A percentile compares a stretch with the other conserved stretches of the same genome.
These are phyloP conservation scores for Elachura formosa DNA, from an alignment of 2,113 vertebrate species.

Conservation along the genomic window DNA sequence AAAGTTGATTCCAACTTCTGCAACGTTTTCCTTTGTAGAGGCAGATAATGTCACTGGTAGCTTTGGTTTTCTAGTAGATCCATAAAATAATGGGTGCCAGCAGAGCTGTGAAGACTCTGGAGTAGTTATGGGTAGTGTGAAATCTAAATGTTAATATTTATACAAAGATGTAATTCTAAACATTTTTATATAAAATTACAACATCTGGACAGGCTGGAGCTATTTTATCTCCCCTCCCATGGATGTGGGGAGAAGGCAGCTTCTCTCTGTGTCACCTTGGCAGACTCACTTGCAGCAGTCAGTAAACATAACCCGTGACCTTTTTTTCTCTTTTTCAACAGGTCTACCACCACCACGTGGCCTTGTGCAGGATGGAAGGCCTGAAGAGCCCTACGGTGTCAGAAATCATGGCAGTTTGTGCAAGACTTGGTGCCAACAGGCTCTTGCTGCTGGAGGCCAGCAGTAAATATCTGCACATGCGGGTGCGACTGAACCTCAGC, in stretches of 20 bases:
- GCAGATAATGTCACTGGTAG: background rate
- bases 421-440: constrained; percentile 82
- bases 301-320: background rate
- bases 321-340: constrained; percentile 1
- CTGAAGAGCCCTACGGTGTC: constrained; percentile 79
- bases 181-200: background rate
- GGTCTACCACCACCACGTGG: constrained; percentile 87
- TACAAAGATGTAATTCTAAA: background rate
- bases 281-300: background rate
- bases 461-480: constrained; percentile 79
- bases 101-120: background rate
- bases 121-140: background rate
- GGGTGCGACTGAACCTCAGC: constrained; percentile 88
- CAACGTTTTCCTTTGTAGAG: background rate
- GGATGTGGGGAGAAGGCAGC: background rate
- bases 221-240: background rate
- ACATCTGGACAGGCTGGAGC: background rate
- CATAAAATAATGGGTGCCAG: background rate
- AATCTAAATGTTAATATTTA: background rate
- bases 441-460: constrained; percentile 84
- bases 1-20: background rate
- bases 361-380: constrained; percentile 88
- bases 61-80: background rate
- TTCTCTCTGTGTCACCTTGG: background rate
- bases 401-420: constrained; percentile 80